These are phyloP conservation scores for Agrilus mali DNA, from an alignment of 2,888 invertebrate genomes.

Conservation along the genomic window DNA sequence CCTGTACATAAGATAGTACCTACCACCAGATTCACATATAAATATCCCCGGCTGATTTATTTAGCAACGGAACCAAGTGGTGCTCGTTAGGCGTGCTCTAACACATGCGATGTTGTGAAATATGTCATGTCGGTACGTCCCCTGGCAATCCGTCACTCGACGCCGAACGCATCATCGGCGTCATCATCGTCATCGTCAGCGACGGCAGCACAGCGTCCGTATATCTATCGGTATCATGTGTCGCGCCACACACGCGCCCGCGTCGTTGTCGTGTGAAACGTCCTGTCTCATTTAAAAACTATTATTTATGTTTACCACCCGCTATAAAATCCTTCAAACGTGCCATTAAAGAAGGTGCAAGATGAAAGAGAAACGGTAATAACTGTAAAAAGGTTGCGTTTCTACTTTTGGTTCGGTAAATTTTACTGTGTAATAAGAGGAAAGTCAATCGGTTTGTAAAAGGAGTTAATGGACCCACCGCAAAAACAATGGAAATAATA, in stretches of 20 bases:
- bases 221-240: slow-evolving; percentile 27
- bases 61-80: slow-evolving; percentile 4
- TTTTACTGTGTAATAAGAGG: no score
- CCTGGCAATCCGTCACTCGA: slow-evolving; percentile 35
- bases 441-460: no score
- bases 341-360: no score
- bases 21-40: no score
- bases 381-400: no score
- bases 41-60: slow-evolving; percentile 3
- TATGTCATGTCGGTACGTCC: slow-evolving; percentile 31
- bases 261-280: slow-evolving; percentile 29
- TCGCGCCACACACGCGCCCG: slow-evolving; percentile 33
- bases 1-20: no score
- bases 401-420: no score
- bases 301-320: slow-evolving; percentile 35
- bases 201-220: no score
- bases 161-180: slow-evolving; percentile 23
- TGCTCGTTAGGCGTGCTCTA: slow-evolving; percentile 35
- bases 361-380: no score
- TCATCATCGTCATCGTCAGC: no score
- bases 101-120: slow-evolving; percentile 33
- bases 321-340: not conserved
- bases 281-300: slow-evolving; percentile 43
- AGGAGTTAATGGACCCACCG: no score
- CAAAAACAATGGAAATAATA: no score